phyloP scores from a whole-genome alignment of 2,113 vertebrate genomes.

The Heloderma charlesbogerti region DNA sequence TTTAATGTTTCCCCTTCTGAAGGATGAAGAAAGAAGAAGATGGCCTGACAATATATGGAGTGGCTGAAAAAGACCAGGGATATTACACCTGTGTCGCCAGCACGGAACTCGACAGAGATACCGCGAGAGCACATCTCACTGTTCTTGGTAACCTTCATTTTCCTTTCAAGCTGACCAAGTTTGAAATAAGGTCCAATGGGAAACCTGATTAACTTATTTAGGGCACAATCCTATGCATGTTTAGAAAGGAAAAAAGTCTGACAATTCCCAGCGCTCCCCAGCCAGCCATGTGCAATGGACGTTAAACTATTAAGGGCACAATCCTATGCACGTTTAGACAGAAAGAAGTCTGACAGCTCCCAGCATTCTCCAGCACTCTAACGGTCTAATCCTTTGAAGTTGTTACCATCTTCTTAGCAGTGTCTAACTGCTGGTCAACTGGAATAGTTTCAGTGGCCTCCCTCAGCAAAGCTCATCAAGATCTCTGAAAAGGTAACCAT shows the following conservation, averaged over 20 bases:
- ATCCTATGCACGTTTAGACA: no score
- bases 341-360: no score
- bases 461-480: background rate
- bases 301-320: background rate
- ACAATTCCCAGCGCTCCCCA: no score
- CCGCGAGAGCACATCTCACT: constrained; percentile 89
- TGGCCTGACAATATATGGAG: constrained; percentile 85
- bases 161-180: background rate
- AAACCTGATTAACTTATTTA: background rate
- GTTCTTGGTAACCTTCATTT: constrained; percentile 85
- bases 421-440: background rate
- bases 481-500: background rate
- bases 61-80: constrained; percentile 90
- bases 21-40: constrained; percentile 91
- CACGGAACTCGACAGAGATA: constrained; percentile 92
- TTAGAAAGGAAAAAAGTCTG: no score
- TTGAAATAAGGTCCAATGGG: rapidly evolving
- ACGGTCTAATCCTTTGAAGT: background rate
- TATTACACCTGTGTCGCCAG: constrained; percentile 88
- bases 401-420: background rate
- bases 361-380: background rate
- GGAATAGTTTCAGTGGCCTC: background rate
- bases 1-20: constrained; percentile 40
- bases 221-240: no score
- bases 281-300: background rate